Evolutionary conservation across 2,888 invertebrate genomes (phyloP), one percentile per base, ranked within the genome.

Genomic region (Flexamia atlantica): DNA sequence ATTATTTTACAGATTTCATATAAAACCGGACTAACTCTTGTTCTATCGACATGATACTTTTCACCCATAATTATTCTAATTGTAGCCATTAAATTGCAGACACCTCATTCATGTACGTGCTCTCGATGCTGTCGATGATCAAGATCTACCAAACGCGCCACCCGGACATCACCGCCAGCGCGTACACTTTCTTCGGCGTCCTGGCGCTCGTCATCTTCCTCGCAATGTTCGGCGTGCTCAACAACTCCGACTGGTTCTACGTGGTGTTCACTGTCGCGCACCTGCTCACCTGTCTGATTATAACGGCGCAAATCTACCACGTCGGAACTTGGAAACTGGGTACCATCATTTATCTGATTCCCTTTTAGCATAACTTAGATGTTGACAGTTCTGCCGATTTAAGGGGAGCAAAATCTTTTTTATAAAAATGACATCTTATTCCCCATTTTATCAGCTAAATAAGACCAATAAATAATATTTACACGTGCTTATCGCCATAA

Each of bases 51-150:
- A n/a, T n/a, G n/a, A n/a, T n/a, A n/a, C n/a, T n/a, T n/a, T n/a
- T n/a, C n/a, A n/a, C n/a, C n/a, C n/a, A n/a, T n/a, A n/a, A n/a
- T n/a, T n/a, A n/a, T n/a, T n/a, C n/a, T n/a, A n/a, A n/a, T n/a
- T n/a, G n/a, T n/a, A n/a, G n/a, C n/a, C n/a, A n/a, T n/a, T n/a
- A n/a, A n/a, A 83, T 91, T 92, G 32, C 91, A 97, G 97, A 97
- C 89, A 96, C 97, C 0, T 96, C 97, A 87, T 97, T 97, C 90
- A 98, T 98, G 97, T 98, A 97, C 90, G 95, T 97, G 87, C 97
- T 97, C 88, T 94, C 97, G 0, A 95, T 96, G 83, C 90, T 98
- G 81, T 95, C 95, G 88, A 96, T 97, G 94, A 92, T 97, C 81
- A 97, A 97, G 90, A 92, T 97, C 87, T 97, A 97, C 90, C 97